A percentile compares a stretch with the other conserved stretches of the same genome.
These are phyloP conservation scores for Holotrichia oblita DNA, from an alignment of 1,140 invertebrate species.

Conservation along the genomic window DNA sequence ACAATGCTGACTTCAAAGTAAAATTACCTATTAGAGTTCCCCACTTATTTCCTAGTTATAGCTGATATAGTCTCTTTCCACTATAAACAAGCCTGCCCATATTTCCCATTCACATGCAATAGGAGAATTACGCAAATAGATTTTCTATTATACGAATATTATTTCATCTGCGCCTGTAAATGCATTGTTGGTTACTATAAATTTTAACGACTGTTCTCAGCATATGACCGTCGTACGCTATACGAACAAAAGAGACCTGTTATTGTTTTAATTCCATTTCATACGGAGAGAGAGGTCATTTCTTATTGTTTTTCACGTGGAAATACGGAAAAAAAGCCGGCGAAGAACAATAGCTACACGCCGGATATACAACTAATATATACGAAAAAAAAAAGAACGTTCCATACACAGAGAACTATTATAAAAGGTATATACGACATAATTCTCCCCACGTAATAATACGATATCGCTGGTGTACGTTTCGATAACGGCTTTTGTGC, in stretches of 20 bases:
- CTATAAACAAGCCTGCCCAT: no score
- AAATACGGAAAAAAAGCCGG: neutral
- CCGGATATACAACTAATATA: slow-evolving; percentile 17
- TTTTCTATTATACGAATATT: neutral
- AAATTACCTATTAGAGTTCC: no score
- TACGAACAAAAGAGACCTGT: neutral
- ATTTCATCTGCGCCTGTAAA: neutral
- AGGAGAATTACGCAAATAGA: no score
- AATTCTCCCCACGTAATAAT: neutral
- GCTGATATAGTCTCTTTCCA: no score
- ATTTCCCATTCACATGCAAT: no score
- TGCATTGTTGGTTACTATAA: neutral
- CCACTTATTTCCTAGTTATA: no score
- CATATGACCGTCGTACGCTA: neutral
- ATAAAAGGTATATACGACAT: neutral
- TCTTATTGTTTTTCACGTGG: slow-evolving; percentile 2
- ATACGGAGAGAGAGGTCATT: neutral
- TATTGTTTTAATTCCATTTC: slow-evolving; percentile 21
- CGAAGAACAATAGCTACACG: neutral
- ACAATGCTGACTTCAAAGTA: no score
- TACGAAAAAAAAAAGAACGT: neutral
- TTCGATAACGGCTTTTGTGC: neutral
- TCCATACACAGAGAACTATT: neutral
- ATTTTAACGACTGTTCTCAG: slow-evolving; percentile 11
- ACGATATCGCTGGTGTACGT: neutral